A percentile compares a stretch with the other conserved stretches of the same genome.
Evolutionary conservation across 2,113 vertebrate species (phyloP).

Genomic region (Pseudorhombus dupliciocellatus): DNA sequence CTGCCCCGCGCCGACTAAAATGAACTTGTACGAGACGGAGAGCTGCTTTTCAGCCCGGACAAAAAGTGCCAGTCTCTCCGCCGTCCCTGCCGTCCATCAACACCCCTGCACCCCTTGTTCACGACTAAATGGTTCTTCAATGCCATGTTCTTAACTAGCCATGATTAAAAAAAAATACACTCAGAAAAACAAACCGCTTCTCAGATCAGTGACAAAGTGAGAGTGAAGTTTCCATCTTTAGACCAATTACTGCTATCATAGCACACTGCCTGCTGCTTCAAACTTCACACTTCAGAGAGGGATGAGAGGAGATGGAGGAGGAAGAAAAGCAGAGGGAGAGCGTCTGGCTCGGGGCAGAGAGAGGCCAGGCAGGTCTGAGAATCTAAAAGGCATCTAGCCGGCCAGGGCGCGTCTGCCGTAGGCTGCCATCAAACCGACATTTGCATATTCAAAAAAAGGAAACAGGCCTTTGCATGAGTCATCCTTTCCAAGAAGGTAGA

Average conservation of each 20-base stretch:
- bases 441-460: slow-evolving; percentile 74
- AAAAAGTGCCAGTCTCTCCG: slow-evolving; percentile 49
- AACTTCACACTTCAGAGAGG: slow-evolving; percentile 55
- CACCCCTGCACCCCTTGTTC: slow-evolving; percentile 4
- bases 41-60: slow-evolving; percentile 34
- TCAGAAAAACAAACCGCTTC: slow-evolving; percentile 56
- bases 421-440: slow-evolving; percentile 57
- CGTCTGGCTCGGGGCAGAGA: slow-evolving; percentile 51
- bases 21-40: slow-evolving; percentile 37
- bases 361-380: slow-evolving; percentile 48
- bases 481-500: slow-evolving; percentile 65
- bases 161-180: slow-evolving; percentile 16
- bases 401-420: slow-evolving; percentile 54
- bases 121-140: slow-evolving; percentile 43
- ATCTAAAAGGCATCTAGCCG: slow-evolving; percentile 47
- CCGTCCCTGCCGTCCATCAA: slow-evolving; percentile 29
- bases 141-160: slow-evolving; percentile 41
- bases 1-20: slow-evolving; percentile 31
- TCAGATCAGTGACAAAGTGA: slow-evolving; percentile 49
- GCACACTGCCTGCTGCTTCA: slow-evolving; percentile 19
- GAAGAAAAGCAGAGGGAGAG: slow-evolving; percentile 40
- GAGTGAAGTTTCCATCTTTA: slow-evolving; percentile 60
- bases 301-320: slow-evolving; percentile 44
- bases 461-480: slow-evolving; percentile 62
- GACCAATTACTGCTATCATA: slow-evolving; percentile 57